phyloP scores from a whole-genome alignment of 2,113 vertebrate species.

The Anguilla rostrata region DNA sequence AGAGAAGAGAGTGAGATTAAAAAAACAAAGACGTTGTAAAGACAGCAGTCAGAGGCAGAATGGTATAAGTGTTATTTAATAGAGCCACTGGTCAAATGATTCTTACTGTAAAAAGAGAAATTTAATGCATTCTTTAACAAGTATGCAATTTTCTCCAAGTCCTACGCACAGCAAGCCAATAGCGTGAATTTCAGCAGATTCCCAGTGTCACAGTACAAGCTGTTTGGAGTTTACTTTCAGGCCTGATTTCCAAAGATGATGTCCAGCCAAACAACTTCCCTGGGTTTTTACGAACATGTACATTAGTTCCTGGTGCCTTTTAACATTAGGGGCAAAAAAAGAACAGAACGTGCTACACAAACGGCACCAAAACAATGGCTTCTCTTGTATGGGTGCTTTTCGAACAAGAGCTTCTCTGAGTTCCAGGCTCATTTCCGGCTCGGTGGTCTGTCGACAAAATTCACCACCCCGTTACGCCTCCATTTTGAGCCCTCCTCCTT shows the following conservation, averaged over 20 bases:
- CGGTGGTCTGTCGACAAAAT: neutral
- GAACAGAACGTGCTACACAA: neutral
- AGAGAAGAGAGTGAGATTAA: constrained; percentile 34
- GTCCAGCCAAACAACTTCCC: neutral
- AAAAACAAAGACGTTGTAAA: constrained; percentile 4
- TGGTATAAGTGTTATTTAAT: no score
- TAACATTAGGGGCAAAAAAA: neutral
- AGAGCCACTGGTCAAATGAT: no score
- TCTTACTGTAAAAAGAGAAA: no score
- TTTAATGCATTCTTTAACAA: no score
- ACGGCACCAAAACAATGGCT: neutral
- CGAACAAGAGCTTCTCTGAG: neutral
- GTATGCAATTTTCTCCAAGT: no score
- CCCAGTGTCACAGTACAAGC: no score
- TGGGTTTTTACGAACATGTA: neutral
- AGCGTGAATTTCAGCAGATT: no score
- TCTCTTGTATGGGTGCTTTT: neutral
- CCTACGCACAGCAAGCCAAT: neutral
- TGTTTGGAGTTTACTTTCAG: neutral
- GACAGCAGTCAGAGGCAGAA: no score
- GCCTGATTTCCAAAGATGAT: neutral
- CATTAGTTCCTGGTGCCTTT: neutral
- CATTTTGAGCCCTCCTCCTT: neutral
- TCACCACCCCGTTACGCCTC: neutral
- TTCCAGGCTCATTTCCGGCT: neutral